Conservation (phyloP, 2,113 vertebrate genomes). For the Rutilus rutilus region DNA sequence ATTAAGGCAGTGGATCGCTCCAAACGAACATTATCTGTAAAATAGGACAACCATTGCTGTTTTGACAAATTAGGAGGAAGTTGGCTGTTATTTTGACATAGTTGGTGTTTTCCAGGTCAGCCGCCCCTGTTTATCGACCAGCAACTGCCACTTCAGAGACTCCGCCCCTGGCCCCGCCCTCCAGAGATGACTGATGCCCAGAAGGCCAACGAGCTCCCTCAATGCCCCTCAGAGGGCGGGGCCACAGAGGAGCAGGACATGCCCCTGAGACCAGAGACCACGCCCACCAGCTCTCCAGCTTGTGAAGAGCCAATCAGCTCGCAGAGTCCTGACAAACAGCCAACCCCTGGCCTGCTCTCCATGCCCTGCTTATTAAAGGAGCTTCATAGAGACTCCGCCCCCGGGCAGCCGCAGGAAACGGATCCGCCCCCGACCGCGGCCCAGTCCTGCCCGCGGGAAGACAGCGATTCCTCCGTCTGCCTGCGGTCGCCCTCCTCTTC, state of each 20-base stretch:
- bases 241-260: conserved; percentile 79
- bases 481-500: conserved; percentile 97
- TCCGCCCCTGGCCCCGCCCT: conserved; percentile 73
- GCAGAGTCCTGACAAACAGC: conserved; percentile 77
- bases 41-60: too few relatives aligned
- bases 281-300: conserved; percentile 71
- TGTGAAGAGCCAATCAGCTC: conserved; percentile 79
- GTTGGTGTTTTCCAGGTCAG: conserved; percentile 62
- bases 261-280: conserved; percentile 80
- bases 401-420: conserved; percentile 87
- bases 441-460: conserved; percentile 77
- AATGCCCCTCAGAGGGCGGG: conserved; percentile 77
- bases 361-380: conserved; percentile 97
- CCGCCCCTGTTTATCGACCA: conserved; percentile 56
- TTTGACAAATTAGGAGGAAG: too few relatives aligned
- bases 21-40: too few relatives aligned
- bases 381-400: conserved; percentile 88
- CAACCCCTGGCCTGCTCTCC: conserved; percentile 77
- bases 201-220: conserved; percentile 85
- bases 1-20: too few relatives aligned
- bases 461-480: conserved; percentile 96
- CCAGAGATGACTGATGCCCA: conserved; percentile 94
- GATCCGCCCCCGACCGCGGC: conserved; percentile 80
- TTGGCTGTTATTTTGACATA: not conserved
- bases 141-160: conserved; percentile 76